Evolutionary conservation across 2,113 vertebrate species (phyloP), one percentile per base, ranked within the genome.

Genomic region (Urocitellus parryii): DNA sequence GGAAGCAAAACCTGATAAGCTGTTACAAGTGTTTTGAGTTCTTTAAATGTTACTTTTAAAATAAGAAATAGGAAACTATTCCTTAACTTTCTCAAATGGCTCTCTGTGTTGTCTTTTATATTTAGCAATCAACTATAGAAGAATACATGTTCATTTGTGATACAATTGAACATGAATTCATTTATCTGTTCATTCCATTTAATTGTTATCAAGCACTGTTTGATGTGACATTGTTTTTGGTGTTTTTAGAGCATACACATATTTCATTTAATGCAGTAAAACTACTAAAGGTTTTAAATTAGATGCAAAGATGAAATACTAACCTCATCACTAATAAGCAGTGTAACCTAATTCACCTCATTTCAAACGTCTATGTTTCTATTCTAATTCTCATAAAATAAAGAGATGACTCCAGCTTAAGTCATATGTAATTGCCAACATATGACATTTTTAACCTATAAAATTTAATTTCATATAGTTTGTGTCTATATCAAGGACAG

Each of bases 61-160:
- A 37, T 74, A 42, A 89, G 7, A 94, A 91, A 88, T 61, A 86
- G 45, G 8, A 95, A 73, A 80, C 34, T 37, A 85, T 70, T 97
- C 58, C 42, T 87, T 90, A 84, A 42, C 34, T 81, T 93, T 53
- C 13, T 81, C 61, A 68, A 88, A 25, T 87, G 89, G 89, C 79
- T 13, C 5, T 61, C 88, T 88, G 14, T 34, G 18, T 94, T 34
- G 16, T 65, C 67, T 42, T 91, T 90, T 84, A 67, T 48, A 61
- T 34, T 84, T 73, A 84, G 73, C 14, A 93, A 77, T 81, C 53
- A 83, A 32, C 74, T 78, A 18, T 67, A 17, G 18, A 93, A 53
- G 18, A 53, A 85, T 76, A 87, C 95, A 68, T 85, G 37, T 25
- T 85, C 34, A 80, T 45, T 88, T 78, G 39, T 34, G 51, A 74